Evolutionary conservation across 2,888 invertebrate species (phyloP).

Genomic region (Patella ulyssiponensis): DNA sequence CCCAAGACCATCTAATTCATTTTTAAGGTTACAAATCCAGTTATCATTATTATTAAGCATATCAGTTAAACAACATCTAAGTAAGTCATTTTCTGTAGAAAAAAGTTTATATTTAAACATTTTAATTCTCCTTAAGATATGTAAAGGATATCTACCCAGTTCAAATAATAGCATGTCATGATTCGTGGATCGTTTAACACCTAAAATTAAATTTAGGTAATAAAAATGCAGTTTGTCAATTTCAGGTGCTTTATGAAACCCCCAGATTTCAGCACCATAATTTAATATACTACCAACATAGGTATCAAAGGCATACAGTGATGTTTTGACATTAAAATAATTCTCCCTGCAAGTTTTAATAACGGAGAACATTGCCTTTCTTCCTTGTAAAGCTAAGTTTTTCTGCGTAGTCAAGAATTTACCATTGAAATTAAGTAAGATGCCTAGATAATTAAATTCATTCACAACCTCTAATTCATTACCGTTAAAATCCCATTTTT

Average conservation of each 20-base stretch:
- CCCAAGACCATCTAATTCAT: background rate
- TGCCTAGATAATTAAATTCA: background rate
- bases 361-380: background rate
- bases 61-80: background rate
- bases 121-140: background rate
- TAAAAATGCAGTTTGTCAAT: background rate
- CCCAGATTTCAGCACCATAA: conserved; percentile 1
- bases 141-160: conserved; percentile 1
- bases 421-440: background rate
- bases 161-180: conserved; percentile 4
- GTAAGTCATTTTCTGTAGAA: background rate
- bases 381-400: background rate
- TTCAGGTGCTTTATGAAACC: background rate
- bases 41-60: background rate
- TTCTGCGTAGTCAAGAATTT: background rate
- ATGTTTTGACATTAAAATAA: conserved; percentile 8
- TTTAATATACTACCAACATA: conserved; percentile 3
- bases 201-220: background rate
- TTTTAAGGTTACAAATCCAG: background rate
- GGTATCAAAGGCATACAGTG: background rate
- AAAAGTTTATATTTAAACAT: background rate
- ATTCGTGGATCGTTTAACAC: background rate
- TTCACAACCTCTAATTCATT: background rate
- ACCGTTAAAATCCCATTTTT: background rate
- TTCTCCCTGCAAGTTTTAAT: background rate